These are phyloP conservation scores for Panthera uncia DNA, from an alignment of 2,113 vertebrate species.

Conservation along the genomic window DNA sequence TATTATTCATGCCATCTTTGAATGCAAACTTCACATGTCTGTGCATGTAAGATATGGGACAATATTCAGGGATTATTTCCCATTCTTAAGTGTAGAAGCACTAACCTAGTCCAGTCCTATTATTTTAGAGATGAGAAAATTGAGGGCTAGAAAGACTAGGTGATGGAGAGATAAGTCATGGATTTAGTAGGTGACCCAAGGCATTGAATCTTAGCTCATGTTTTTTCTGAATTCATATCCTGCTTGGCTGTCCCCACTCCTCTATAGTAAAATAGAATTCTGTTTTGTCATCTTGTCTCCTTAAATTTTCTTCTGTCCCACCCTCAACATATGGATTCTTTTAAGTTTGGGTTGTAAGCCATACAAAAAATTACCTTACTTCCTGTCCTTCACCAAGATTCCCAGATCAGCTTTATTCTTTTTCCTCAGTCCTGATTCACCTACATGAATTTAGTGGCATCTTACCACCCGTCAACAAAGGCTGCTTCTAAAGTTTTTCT, in stretches of 20 bases:
- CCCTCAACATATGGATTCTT: background rate
- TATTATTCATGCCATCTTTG: background rate
- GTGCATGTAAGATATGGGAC: background rate
- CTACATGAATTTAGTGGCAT: background rate
- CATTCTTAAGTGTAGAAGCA: background rate
- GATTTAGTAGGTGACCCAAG: background rate
- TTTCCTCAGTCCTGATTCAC: background rate
- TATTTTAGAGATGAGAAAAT: background rate
- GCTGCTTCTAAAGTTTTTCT: background rate
- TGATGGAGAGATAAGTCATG: background rate
- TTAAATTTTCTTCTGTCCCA: background rate
- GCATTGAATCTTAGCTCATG: background rate
- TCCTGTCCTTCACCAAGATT: background rate
- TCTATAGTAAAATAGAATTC: background rate
- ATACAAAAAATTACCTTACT: background rate
- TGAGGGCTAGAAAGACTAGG: background rate
- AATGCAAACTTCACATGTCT: accelerated
- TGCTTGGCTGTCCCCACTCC: background rate
- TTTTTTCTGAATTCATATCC: background rate
- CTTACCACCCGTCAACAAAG: background rate
- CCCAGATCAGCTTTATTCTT: background rate
- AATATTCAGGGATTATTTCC: background rate
- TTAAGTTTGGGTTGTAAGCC: background rate
- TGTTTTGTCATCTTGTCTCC: background rate
- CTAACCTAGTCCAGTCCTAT: background rate